Evolutionary conservation across 2,797 vertebrate genomes (phyloP), one percentile per base, ranked within the genome.

Genomic region (Hyperoplus immaculatus): DNA sequence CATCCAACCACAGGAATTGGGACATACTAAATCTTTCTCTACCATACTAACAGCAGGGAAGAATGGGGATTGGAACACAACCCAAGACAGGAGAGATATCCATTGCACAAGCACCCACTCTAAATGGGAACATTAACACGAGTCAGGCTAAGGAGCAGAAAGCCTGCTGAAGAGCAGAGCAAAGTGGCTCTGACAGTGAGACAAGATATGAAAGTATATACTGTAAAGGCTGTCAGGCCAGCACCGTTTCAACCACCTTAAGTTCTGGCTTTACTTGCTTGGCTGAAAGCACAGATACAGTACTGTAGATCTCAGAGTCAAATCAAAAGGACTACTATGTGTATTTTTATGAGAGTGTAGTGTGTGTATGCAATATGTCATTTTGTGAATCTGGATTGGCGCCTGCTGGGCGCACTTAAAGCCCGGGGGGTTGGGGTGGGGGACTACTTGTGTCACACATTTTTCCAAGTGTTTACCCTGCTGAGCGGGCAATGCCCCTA

Each of bases 381-480:
- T 45, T 68, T 70, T 61, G 61, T 57, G 53, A 12, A 38, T 69
- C 6, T 75, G 18, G 49, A 58, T 56, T 69, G 73, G 75, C 46
- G 75, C 78, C 84, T 76, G 55, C 59, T 75, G 57, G 73, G 78
- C 7, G 5, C 80, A 77, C 71, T 86, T 45, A 55, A 55, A 15
- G 77, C 77, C 70, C 81, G 50, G 55, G 38, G 74, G 72, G 69
- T 12, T 60, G 80, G 81, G 70, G 29, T 29, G 29, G 29, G 29
- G 29, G 29, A 29, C 29, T 38, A 53, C 78, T 79, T 21, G 16
- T 78, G 84, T 93, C 77, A 72, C 72, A 81, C 78, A 78, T 69
- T 83, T 82, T 63, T 46, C 16, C 69, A 73, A 78, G 83, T 89
- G 88, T 91, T 92, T 88, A 92, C 80, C 61, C 78, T 82, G 74